Conservation (phyloP, 2,113 vertebrate genomes). For the Pardalotus punctatus region DNA sequence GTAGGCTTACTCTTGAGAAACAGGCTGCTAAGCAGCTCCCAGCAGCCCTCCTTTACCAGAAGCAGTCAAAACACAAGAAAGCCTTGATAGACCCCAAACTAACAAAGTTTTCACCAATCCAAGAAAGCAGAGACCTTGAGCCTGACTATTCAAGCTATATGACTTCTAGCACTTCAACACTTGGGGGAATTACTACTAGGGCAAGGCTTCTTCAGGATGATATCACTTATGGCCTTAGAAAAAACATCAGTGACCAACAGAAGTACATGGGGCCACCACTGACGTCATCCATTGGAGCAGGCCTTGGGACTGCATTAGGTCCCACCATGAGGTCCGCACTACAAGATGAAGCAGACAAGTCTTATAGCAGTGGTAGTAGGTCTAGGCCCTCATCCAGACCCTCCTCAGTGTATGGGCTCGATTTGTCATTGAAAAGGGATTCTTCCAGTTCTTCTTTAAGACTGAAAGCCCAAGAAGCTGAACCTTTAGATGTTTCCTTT, state of each 20-base stretch:
- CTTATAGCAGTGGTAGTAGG: slow-evolving; percentile 88
- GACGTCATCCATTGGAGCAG: slow-evolving; percentile 83
- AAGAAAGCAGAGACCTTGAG: slow-evolving; percentile 93
- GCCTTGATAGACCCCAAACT: slow-evolving; percentile 91
- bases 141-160: slow-evolving; percentile 92
- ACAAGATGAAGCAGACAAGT: slow-evolving; percentile 89
- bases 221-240: slow-evolving; percentile 94
- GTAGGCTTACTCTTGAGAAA: slow-evolving; percentile 96
- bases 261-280: slow-evolving; percentile 89
- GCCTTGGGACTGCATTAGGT: slow-evolving; percentile 84
- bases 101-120: slow-evolving; percentile 95
- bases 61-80: slow-evolving; percentile 97
- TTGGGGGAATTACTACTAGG: slow-evolving; percentile 87
- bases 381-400: slow-evolving; percentile 94
- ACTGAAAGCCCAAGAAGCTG: slow-evolving; percentile 89
- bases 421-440: slow-evolving; percentile 95
- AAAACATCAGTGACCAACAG: slow-evolving; percentile 96
- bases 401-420: slow-evolving; percentile 95
- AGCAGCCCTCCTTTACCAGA: slow-evolving; percentile 94
- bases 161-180: slow-evolving; percentile 87
- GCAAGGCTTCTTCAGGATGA: slow-evolving; percentile 96
- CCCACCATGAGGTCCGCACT: slow-evolving; percentile 79
- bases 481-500: slow-evolving; percentile 90
- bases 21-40: slow-evolving; percentile 97
- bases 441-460: slow-evolving; percentile 93